A percentile compares a stretch with the other conserved stretches of the same genome.
phyloP scores from a whole-genome alignment of 2,888 invertebrate genomes.

The Spialia ferax region DNA sequence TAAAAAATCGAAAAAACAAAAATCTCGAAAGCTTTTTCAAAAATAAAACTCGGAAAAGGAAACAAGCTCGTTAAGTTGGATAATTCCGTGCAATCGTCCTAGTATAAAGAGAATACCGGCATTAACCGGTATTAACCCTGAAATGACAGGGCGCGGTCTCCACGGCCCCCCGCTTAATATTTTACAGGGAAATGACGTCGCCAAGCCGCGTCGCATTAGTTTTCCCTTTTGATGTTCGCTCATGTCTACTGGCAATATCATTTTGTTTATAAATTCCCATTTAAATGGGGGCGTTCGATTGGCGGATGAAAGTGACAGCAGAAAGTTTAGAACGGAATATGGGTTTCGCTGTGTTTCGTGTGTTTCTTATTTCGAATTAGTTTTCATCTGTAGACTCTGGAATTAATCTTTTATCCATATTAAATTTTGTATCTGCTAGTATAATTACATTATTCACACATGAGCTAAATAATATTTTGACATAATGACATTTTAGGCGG shows the following conservation, averaged over 20 bases:
- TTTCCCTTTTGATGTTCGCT: slow-evolving; percentile 82
- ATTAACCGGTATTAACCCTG: slow-evolving; percentile 77
- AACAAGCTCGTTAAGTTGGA: slow-evolving; percentile 61
- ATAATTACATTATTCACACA: too few species aligned
- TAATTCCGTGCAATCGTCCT: slow-evolving; percentile 67
- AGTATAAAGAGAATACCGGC: slow-evolving; percentile 63
- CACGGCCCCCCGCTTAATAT: slow-evolving; percentile 73
- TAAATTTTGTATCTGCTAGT: too few species aligned
- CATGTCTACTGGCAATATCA: slow-evolving; percentile 73
- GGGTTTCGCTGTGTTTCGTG: too few species aligned
- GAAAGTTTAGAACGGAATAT: slow-evolving; percentile 30
- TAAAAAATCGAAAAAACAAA: too few species aligned
- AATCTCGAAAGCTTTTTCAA: slow-evolving; percentile 39
- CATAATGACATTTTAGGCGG: too few species aligned
- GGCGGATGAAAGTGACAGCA: slow-evolving; percentile 46
- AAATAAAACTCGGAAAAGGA: slow-evolving; percentile 42
- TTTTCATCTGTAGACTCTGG: background rate
- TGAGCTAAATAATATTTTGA: too few species aligned
- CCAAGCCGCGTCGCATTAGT: slow-evolving; percentile 71
- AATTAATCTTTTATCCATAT: too few species aligned
- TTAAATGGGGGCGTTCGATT: slow-evolving; percentile 57
- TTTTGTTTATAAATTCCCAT: slow-evolving; percentile 73
- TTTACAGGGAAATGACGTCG: slow-evolving; percentile 77
- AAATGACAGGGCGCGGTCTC: slow-evolving; percentile 70
- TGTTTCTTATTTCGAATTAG: background rate